These are phyloP conservation scores for Agonopterix alstromeriana DNA, from an alignment of 2,888 invertebrate genomes.

Conservation along the genomic window DNA sequence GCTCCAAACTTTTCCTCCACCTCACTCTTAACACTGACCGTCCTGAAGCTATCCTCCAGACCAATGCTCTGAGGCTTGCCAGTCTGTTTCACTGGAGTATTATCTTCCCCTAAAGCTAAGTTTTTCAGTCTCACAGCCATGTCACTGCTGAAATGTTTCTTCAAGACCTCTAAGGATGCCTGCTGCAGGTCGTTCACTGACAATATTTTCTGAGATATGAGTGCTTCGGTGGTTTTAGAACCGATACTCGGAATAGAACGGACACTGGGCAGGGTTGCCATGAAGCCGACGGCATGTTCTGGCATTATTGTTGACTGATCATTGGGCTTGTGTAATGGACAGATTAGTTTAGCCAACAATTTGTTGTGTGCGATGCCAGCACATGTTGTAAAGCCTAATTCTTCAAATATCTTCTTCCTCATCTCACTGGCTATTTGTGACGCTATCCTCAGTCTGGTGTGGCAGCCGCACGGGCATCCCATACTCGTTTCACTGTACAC, in stretches of 20 bases:
- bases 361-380: constrained; percentile 92
- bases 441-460: constrained; percentile 80
- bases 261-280: constrained; percentile 79
- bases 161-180: constrained; percentile 73
- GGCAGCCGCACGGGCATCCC: constrained; percentile 86
- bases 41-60: constrained; percentile 86
- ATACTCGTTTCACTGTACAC: constrained; percentile 73
- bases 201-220: constrained; percentile 80
- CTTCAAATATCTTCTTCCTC: constrained; percentile 80
- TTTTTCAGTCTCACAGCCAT: constrained; percentile 82
- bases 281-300: constrained; percentile 79
- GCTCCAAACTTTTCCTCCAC: constrained; percentile 84
- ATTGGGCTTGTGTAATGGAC: constrained; percentile 85
- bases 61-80: constrained; percentile 89
- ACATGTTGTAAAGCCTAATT: constrained; percentile 86
- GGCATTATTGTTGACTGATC: constrained; percentile 89
- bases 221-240: constrained; percentile 79
- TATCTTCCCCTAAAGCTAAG: constrained; percentile 86
- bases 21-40: constrained; percentile 83
- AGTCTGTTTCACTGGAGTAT: constrained; percentile 81
- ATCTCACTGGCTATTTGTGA: constrained; percentile 87
- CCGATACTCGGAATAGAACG: constrained; percentile 87
- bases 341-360: constrained; percentile 86
- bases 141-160: constrained; percentile 81
- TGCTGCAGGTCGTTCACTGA: constrained; percentile 82